Evolutionary conservation across 2,888 invertebrate genomes (phyloP), one percentile per base, ranked within the genome.

Genomic region (Parascotia fuliginaria): DNA sequence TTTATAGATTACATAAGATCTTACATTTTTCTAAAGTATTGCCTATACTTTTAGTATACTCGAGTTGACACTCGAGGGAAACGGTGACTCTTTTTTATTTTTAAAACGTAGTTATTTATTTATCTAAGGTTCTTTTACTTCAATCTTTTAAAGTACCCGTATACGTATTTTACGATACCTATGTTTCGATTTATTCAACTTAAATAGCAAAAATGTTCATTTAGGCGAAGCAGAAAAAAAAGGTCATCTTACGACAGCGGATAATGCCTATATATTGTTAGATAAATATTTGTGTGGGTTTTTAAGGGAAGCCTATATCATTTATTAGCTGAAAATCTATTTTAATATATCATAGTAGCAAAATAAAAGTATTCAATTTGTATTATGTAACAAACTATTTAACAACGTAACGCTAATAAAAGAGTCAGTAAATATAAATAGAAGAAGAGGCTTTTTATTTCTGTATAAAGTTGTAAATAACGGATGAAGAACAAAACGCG

Each of bases 401-500:
- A n/a, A n/a, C n/a, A n/a, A 51, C 37, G 41, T 41, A 48, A 33
- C 36, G 40, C 33, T 50, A 38, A 53, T 40, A 14, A 16, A 34
- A 24, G 16, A 37, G 34, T 33, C 9, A 29, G 32, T 48, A 37
- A 55, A 58, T 58, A 46, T 36, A 49, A 50, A 58, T 42, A 55
- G 32, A 24, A 39, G 13, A 34, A 29, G 13, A 32, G 31, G 48
- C 24, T 37, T 44, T 46, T 60, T 57, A 37, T 55, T 52, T 46
- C 16, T 42, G 19, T 32, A 33, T n/a, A n/a, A n/a, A 29, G 19
- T 29, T 9, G 31, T 29, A 31, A 36, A 36, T 33, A 42, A 42
- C 41, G 36, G 41, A 39, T 45, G 45, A 34, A 43, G 45, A 46
- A 64, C 48, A 40, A 54, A 64, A 55, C 34, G 47, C 34, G 42